Base-by-base conservation (phyloP, 2,888 invertebrate species). In the Thera obeliscata region DNA sequence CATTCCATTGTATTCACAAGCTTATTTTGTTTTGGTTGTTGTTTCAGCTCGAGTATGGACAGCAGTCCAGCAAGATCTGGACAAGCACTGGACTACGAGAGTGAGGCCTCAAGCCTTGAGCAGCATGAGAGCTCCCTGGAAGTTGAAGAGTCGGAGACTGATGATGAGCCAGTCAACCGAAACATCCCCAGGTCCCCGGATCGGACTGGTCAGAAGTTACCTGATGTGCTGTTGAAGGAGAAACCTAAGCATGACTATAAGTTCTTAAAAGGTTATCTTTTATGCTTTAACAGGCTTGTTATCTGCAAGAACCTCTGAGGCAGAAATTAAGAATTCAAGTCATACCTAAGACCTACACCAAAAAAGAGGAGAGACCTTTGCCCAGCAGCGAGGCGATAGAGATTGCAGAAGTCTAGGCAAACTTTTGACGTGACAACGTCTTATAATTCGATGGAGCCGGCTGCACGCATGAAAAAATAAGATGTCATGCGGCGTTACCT, bases 201-300 rank as follows among this genome's bases (percentile, higher is more conserved):
- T 2, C 22, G 3, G 35, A 33, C 11, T 3, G 8, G 36, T 36
- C 55, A 11, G 52, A 69, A 69, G 56, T 50, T 46, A 22, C 69
- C 69, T 0, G 69, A 69, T 8, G 94, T 95, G 6, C 80, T 96
- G 57, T 84, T 90, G 58, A 96, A 96, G 79, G 84, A 93, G 55
- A 94, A 94, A 81, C 96, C 96, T 2, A 95, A 95, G 79, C 96
- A 96, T 74, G 95, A 94, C 69, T 97, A 96, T 95, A 93, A 94
- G 73, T 91, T 96, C 63, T 85, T 96, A 54, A 87, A 84, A 85
- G 94, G 93, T 93, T 22, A 22, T 22, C 22, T 22, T 22, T 22
- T 22, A 22, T 22, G 22, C 22, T 22, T 22, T 22, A 22, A 22
- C 22, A 22, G 22, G 22, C 22, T 22, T 22, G 22, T 22, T 22